phyloP scores from a whole-genome alignment of 1,140 invertebrate species.

The Tetragnatha versicolor region DNA sequence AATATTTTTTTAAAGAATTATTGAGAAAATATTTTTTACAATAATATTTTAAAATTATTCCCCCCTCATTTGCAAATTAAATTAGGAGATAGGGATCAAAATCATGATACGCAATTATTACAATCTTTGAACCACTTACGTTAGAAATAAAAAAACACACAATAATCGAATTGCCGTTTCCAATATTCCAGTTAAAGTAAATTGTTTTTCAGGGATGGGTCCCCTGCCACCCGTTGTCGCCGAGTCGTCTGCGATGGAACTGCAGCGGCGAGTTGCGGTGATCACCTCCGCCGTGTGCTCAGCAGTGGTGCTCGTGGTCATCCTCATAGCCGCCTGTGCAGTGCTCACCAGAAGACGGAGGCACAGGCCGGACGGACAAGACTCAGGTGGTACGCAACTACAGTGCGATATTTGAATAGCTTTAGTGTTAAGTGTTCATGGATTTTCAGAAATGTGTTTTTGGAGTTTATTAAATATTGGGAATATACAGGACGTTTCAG shows the following conservation, averaged over 20 bases:
- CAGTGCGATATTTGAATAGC: too few species aligned
- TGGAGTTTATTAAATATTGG: too few species aligned
- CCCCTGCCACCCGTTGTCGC: constrained; percentile 31
- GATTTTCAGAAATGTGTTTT: too few species aligned
- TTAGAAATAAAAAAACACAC: neutral
- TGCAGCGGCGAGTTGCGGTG: constrained; percentile 42
- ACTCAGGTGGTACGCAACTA: constrained; percentile 28
- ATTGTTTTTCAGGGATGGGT: neutral
- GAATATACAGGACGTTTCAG: too few species aligned
- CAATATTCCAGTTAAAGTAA: too few species aligned
- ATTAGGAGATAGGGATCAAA: too few species aligned
- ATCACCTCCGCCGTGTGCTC: constrained; percentile 53
- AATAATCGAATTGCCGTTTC: too few species aligned
- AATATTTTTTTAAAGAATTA: too few species aligned
- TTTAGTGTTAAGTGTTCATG: too few species aligned
- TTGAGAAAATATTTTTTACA: too few species aligned
- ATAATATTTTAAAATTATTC: too few species aligned
- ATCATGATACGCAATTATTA: neutral
- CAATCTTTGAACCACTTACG: neutral
- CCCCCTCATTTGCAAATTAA: too few species aligned
- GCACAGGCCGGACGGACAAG: constrained; percentile 38
- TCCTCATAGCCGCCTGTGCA: constrained; percentile 46
- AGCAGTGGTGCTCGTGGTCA: constrained; percentile 43
- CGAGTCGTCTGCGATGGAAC: constrained; percentile 49
- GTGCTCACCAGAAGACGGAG: constrained; percentile 41